Conservation (phyloP, 2,113 vertebrate genomes). For the Chaenogobius annularis region DNA sequence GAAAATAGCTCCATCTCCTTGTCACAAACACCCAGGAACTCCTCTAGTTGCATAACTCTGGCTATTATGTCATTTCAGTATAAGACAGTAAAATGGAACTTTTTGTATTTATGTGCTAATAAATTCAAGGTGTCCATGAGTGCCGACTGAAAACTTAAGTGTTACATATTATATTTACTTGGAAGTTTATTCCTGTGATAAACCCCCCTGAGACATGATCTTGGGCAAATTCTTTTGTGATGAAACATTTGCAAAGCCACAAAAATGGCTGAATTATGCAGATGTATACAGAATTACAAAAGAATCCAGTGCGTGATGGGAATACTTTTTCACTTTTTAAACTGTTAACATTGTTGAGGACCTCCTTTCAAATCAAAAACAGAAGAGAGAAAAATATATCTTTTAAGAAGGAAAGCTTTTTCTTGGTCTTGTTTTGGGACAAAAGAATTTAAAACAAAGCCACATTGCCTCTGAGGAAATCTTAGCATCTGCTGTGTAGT, state of each 20-base stretch:
- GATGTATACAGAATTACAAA: slow-evolving; percentile 47
- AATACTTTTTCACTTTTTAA: slow-evolving; percentile 15
- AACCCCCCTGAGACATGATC: slow-evolving; percentile 28
- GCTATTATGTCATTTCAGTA: slow-evolving; percentile 44
- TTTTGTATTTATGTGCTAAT: slow-evolving; percentile 43
- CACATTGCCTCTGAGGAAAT: neutral
- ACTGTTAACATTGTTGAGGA: slow-evolving; percentile 4
- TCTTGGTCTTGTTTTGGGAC: neutral
- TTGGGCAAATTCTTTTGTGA: slow-evolving; percentile 54
- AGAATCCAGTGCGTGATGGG: slow-evolving; percentile 46
- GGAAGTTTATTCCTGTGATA: slow-evolving; percentile 38
- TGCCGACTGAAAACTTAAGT: slow-evolving; percentile 32
- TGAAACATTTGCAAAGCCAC: slow-evolving; percentile 61
- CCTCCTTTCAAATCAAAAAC: slow-evolving; percentile 3
- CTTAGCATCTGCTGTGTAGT: neutral
- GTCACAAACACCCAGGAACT: slow-evolving; percentile 57
- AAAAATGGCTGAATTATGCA: slow-evolving; percentile 46
- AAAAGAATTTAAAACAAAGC: neutral
- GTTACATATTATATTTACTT: slow-evolving; percentile 35
- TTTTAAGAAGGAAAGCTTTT: neutral
- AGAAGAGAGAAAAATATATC: slow-evolving; percentile 4
- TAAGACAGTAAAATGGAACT: slow-evolving; percentile 35
- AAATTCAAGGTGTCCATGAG: slow-evolving; percentile 42
- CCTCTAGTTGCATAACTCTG: slow-evolving; percentile 49
- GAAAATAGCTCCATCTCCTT: slow-evolving; percentile 54